Conservation (phyloP, 2,888 invertebrate species). For the Aphodius granarius region DNA sequence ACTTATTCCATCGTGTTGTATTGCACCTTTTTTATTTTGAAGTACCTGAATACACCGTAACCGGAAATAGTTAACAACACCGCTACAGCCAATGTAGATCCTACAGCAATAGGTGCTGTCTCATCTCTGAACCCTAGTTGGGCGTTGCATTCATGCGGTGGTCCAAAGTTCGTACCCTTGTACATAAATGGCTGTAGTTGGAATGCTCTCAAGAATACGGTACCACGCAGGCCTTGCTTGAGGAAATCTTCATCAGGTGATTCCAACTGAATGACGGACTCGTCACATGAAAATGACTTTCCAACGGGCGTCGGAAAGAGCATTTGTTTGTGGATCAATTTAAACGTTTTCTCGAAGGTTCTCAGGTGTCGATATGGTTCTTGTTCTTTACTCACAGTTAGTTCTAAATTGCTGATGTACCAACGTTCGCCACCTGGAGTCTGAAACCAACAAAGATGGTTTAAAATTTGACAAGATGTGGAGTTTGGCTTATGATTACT, state of each 20-base stretch:
- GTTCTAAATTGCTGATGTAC: conserved; percentile 78
- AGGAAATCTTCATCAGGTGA: conserved; percentile 50
- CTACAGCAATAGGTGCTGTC: conserved; percentile 81
- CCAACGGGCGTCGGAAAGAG: conserved; percentile 86
- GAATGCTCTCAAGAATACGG: conserved; percentile 52
- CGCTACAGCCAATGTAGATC: conserved; percentile 80
- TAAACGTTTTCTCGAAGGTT: conserved; percentile 36
- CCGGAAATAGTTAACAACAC: conserved; percentile 80
- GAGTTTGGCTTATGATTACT: too few relatives aligned
- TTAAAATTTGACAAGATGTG: too few relatives aligned
- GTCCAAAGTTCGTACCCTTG: conserved; percentile 72
- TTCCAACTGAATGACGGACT: conserved; percentile 66
- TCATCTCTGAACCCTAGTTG: conserved; percentile 69
- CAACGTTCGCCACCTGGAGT: conserved; percentile 88
- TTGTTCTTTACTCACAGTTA: conserved; percentile 66
- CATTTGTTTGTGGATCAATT: conserved; percentile 58
- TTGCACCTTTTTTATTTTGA: conserved; percentile 87
- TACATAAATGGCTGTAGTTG: conserved; percentile 89
- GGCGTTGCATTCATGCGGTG: conserved; percentile 67
- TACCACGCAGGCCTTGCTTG: conserved; percentile 47
- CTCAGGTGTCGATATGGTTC: conserved; percentile 47
- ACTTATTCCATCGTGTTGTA: conserved; percentile 88
- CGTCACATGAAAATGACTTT: conserved; percentile 79
- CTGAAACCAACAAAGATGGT: conserved; percentile 54
- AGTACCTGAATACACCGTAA: conserved; percentile 83